A percentile compares a stretch with the other conserved stretches of the same genome.
Evolutionary conservation across 2,113 vertebrate species (phyloP).

Genomic region (Trichechus manatus): DNA sequence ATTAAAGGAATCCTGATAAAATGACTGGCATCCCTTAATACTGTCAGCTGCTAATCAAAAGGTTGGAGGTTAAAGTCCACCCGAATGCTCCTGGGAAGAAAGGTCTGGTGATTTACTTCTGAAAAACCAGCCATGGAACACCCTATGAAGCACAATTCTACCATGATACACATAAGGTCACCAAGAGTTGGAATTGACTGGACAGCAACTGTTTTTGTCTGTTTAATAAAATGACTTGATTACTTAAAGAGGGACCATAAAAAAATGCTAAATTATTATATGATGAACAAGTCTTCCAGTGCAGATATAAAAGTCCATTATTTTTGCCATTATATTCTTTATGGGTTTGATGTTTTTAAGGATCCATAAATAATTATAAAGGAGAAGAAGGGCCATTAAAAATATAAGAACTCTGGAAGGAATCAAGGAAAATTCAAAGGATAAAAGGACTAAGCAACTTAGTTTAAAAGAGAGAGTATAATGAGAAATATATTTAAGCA

Average conservation of each 20-base stretch:
- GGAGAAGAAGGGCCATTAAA: not conserved
- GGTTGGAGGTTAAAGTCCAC: no score
- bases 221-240: not conserved
- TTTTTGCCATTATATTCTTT: not conserved
- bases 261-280: not conserved
- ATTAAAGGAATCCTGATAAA: not conserved
- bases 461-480: not conserved
- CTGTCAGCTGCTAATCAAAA: no score
- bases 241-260: not conserved
- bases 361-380: not conserved
- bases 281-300: not conserved
- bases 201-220: no score
- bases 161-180: no score
- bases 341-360: not conserved
- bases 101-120: no score
- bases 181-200: no score
- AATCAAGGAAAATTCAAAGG: not conserved
- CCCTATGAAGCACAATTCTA: no score
- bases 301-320: not conserved
- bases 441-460: not conserved
- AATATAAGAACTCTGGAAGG: not conserved
- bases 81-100: no score
- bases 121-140: no score
- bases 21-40: no score
- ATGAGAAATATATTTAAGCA: not conserved